Base-by-base conservation (phyloP, 2,797 vertebrate species). In the Premnoplex brunnescens region DNA sequence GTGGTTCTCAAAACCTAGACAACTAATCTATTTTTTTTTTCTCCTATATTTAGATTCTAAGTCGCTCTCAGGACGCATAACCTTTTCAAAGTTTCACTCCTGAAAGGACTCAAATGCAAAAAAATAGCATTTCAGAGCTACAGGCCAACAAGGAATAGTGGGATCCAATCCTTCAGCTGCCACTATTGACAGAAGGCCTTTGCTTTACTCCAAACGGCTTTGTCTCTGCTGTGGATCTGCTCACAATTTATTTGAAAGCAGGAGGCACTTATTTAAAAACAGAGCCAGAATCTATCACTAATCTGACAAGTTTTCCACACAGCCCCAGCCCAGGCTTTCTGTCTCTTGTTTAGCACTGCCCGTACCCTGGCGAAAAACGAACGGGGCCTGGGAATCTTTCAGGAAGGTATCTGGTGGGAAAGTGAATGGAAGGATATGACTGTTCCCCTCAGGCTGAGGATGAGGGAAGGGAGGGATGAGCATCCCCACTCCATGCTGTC, bases 21-120 rank as follows among this genome's bases (percentile, higher is more conserved):
- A 94, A 89, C 49, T 63, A 37, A 81, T 87, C 77, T 83, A 6
- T 54, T 73, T 72, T 85, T 27, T 23, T 49, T 51, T 17, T 10
- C 44, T 64, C 32, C 85, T 89, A 46, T 95, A 85, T 94, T 95
- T 95, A 95, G 88, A 85, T 89, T 80, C 77, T 64, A 37, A 63
- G 78, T 91, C 48, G n/a, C 75, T 95, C 79, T 83, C 54, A 64
- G 36, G 69, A 94, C 0, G 1, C 10, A 6, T 68, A 96, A 94
- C 89, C 82, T 96, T 94, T 93, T 59, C 87, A 78, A 92, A 92
- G 79, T 63, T 93, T 89, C 46, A 12, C 43, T 92, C 41, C 51
- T 91, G 72, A 88, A 94, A 91, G n/a, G 43, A 89, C 12, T 17
- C 9, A 85, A 83, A 49, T 41, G 43, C 19, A 80, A 91, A 88